phyloP scores from a whole-genome alignment of 2,797 vertebrate genomes.

The Zalophus californianus region DNA sequence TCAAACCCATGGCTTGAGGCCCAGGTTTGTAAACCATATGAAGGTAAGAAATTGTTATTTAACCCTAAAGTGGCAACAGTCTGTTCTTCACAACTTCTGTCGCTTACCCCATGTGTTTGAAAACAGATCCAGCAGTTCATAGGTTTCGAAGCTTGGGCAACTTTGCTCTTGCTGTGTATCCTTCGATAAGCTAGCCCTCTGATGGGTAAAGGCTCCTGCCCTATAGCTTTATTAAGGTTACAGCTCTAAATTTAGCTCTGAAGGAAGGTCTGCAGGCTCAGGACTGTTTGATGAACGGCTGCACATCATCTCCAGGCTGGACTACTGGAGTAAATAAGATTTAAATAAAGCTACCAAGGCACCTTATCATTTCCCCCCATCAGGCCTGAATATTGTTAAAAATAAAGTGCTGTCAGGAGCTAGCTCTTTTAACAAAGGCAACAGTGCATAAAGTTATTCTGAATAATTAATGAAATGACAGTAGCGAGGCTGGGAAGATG shows the following conservation, averaged over 20 bases:
- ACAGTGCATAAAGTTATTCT: constrained; percentile 57
- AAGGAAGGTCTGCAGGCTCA: background rate
- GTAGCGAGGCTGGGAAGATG: constrained; percentile 1
- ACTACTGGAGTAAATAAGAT: constrained; percentile 46
- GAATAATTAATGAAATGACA: constrained; percentile 75
- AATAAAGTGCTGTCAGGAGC: constrained; percentile 65
- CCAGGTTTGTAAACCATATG: background rate
- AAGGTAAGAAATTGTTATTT: background rate
- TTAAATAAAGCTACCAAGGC: constrained; percentile 55
- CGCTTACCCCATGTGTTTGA: background rate
- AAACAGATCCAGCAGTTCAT: background rate
- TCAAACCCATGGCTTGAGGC: background rate
- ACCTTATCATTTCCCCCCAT: constrained; percentile 52
- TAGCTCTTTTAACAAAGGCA: constrained; percentile 72
- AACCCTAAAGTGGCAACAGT: background rate
- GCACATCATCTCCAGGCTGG: background rate
- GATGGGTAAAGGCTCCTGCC: background rate
- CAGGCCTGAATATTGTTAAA: constrained; percentile 73
- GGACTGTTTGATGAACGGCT: constrained; percentile 58
- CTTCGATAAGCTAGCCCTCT: background rate
- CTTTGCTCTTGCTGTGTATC: background rate
- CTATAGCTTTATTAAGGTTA: constrained; percentile 47
- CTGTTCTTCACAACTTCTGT: background rate
- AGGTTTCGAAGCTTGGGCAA: background rate
- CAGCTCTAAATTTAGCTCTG: constrained; percentile 49